A percentile compares a stretch with the other conserved stretches of the same genome.
Evolutionary conservation across 2,113 vertebrate genomes (phyloP).

Genomic region (Turdus rufiventris): DNA sequence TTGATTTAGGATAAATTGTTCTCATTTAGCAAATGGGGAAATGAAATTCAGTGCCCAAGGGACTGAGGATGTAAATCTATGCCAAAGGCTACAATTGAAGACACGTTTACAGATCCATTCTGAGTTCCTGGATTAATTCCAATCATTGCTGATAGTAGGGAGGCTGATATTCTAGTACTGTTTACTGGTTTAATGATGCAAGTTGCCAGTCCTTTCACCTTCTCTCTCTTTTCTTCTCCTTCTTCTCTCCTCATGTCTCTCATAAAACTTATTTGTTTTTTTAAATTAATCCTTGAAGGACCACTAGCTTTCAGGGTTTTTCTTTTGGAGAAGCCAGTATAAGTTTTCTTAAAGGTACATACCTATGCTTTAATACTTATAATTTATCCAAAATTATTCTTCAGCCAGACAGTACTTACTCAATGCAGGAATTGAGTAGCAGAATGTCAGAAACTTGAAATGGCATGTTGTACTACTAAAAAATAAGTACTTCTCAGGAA

Average conservation of each 20-base stretch:
- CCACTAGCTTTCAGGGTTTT: background rate
- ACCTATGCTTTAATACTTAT: background rate
- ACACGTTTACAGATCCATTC: slow-evolving; percentile 26
- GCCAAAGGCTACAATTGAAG: slow-evolving; percentile 24
- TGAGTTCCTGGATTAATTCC: slow-evolving; percentile 41
- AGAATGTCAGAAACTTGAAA: background rate
- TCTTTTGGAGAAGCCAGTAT: background rate
- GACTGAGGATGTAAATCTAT: slow-evolving; percentile 3
- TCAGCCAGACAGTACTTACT: background rate
- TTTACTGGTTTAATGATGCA: background rate
- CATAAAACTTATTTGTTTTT: background rate
- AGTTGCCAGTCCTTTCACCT: background rate
- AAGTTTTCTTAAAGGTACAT: background rate
- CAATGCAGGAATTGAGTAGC: background rate
- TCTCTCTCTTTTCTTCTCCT: background rate
- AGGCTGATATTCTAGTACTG: background rate
- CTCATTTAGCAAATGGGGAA: slow-evolving; percentile 51
- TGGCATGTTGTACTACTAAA: background rate
- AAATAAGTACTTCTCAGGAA: background rate
- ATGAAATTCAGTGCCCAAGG: slow-evolving; percentile 14
- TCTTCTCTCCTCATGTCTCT: background rate
- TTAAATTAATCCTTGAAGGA: background rate
- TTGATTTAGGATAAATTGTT: slow-evolving; percentile 62
- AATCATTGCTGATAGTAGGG: background rate
- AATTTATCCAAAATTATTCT: background rate